Conservation (phyloP, 2,113 vertebrate species). For the Spheniscus mendiculus region DNA sequence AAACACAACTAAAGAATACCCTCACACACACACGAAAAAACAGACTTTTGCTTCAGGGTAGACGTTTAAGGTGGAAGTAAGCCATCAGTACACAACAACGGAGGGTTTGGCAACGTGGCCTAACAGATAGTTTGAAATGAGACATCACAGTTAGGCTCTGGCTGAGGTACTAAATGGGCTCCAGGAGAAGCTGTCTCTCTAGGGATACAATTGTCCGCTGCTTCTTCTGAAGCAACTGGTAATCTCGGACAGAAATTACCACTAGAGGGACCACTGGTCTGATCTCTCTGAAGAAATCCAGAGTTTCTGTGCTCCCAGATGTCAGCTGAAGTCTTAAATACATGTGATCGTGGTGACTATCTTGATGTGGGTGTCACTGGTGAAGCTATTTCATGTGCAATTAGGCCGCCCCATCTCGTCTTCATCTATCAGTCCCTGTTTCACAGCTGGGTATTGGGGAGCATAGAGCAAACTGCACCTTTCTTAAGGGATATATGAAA, state of each 20-base stretch:
- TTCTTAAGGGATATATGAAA: neutral
- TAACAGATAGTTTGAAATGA: neutral
- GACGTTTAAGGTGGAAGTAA: neutral
- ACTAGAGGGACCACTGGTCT: neutral
- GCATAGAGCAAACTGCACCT: neutral
- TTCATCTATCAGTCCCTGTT: neutral
- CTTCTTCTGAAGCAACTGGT: neutral
- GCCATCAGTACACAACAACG: fast-evolving
- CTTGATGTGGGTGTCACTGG: neutral
- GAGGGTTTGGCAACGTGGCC: fast-evolving
- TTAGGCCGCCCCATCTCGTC: neutral
- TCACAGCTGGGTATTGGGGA: neutral
- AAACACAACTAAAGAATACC: neutral
- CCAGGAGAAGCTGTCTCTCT: neutral
- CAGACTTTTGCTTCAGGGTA: neutral
- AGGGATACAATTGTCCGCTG: fast-evolving
- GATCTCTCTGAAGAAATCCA: neutral
- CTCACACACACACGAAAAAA: fast-evolving
- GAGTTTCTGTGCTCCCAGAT: neutral
- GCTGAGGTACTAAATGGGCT: neutral
- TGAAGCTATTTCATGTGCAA: neutral
- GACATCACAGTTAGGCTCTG: neutral
- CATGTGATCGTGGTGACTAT: fast-evolving
- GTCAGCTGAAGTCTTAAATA: neutral
- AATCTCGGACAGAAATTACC: neutral